Evolutionary conservation across 1,140 invertebrate genomes (phyloP), one percentile per base, ranked within the genome.

Genomic region (Trachymyrmex septentrionalis): DNA sequence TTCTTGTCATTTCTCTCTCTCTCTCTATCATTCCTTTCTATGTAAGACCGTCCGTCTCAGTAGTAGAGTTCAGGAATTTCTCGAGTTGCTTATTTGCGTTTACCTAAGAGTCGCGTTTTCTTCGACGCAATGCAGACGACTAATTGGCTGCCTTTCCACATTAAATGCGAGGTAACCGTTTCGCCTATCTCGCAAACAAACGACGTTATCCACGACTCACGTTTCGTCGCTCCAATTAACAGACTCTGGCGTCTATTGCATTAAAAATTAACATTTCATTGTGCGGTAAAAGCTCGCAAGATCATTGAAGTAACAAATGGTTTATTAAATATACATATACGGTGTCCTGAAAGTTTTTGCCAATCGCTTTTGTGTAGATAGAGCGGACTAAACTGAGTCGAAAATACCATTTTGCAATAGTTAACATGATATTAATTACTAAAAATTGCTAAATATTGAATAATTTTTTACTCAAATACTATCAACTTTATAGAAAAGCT

Each of bases 71-170:
- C 61, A 71, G 19, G 10, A 66, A 78, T 86, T 86, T 82, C 71
- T 19, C 63, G n/a, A 61, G 61, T 84, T 88, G 48, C 77, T 90
- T 90, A 89, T 90, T 90, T 85, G 88, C 88, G 73, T 90, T 90
- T 90, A 86, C 87, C 63, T 24, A 63, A 72, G 30, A 27, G 67
- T 59, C 19, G 77, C 53, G 63, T 88, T 57, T 87, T 87, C 71
- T 67, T 85, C 80, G 30, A 59, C 24, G 57, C 50, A 38, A 86
- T 57, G 64, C 44, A 73, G 77, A 90, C 78, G 85, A n/a, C 50
- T 90, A 90, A 90, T 89, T 87, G 88, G 78, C 72, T 63, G 12
- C 21, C n/a, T 34, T 63, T 81, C 55, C 14, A 48, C 30, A 55
- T 44, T 72, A 86, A 86, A 86, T 21, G 44, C 64, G 64, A 81